phyloP scores from a whole-genome alignment of 2,113 vertebrate genomes.

The Thermophis baileyi region DNA sequence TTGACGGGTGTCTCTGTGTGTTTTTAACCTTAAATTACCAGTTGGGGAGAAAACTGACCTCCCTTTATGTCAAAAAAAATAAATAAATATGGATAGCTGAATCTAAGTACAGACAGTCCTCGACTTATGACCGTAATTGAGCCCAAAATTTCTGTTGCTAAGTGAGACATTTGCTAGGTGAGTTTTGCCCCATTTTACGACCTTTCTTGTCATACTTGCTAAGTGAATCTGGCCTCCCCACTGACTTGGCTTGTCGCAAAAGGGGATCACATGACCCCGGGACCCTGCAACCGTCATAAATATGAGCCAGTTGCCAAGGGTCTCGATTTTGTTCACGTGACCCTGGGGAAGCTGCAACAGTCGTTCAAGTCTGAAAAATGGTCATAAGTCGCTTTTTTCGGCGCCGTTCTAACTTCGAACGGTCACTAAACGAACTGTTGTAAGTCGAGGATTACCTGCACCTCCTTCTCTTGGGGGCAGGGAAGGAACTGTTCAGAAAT shows the following conservation, averaged over 20 bases:
- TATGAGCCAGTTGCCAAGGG: neutral
- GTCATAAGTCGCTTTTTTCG: neutral
- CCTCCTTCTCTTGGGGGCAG: neutral
- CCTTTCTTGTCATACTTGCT: neutral
- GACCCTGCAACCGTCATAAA: neutral
- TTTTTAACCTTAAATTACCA: neutral
- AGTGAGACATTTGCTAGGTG: neutral
- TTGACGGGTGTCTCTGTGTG: neutral
- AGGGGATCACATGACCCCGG: too few species aligned
- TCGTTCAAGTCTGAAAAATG: neutral
- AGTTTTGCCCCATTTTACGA: neutral
- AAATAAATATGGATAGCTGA: too few species aligned
- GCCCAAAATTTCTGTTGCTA: neutral
- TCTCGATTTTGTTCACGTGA: neutral
- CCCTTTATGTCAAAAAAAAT: too few species aligned
- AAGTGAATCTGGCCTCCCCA: neutral
- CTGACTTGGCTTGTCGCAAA: neutral
- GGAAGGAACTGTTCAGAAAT: neutral
- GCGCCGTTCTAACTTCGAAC: neutral
- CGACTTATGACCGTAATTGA: rapidly evolving
- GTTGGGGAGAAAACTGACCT: neutral
- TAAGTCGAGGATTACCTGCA: neutral
- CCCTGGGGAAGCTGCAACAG: neutral
- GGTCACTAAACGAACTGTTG: neutral
- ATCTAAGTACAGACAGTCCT: neutral